A percentile compares a stretch with the other conserved stretches of the same genome.
These are phyloP conservation scores for Cepaea nemoralis DNA, from an alignment of 1,140 invertebrate genomes.

Conservation along the genomic window DNA sequence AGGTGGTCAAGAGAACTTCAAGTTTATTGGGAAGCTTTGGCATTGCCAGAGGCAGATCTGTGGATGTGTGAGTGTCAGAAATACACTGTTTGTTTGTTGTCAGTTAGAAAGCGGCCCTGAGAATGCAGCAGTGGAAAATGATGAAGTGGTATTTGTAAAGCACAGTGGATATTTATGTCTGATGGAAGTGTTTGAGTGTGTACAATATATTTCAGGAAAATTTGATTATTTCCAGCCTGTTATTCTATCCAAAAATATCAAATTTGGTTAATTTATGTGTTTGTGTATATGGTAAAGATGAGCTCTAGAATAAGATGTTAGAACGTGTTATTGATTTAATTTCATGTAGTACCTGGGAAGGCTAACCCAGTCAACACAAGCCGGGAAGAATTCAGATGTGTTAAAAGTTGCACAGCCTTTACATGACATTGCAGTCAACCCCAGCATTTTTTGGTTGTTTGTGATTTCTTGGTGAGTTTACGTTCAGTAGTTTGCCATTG, in stretches of 20 bases:
- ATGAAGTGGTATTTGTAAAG: background rate
- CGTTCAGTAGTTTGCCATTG: too few relatives aligned
- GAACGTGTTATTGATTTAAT: too few relatives aligned
- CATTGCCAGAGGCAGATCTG: background rate
- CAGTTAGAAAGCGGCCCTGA: background rate
- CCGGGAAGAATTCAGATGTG: too few relatives aligned
- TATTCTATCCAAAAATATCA: background rate
- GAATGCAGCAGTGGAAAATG: background rate
- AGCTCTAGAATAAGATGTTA: too few relatives aligned
- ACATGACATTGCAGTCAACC: too few relatives aligned
- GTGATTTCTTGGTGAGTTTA: too few relatives aligned
- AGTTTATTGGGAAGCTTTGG: background rate
- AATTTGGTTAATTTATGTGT: background rate
- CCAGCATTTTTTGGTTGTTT: too few relatives aligned
- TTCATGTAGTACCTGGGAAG: too few relatives aligned
- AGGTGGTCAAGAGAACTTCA: background rate
- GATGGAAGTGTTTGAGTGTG: background rate
- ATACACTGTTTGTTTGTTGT: background rate
- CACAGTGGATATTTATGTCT: background rate
- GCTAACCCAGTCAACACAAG: too few relatives aligned
- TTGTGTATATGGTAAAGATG: too few relatives aligned
- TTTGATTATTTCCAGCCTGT: background rate
- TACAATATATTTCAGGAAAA: background rate
- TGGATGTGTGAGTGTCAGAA: background rate
- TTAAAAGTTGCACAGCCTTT: too few relatives aligned